Evolutionary conservation across 2,888 invertebrate species (phyloP).

Genomic region (Autographa pulchrina): DNA sequence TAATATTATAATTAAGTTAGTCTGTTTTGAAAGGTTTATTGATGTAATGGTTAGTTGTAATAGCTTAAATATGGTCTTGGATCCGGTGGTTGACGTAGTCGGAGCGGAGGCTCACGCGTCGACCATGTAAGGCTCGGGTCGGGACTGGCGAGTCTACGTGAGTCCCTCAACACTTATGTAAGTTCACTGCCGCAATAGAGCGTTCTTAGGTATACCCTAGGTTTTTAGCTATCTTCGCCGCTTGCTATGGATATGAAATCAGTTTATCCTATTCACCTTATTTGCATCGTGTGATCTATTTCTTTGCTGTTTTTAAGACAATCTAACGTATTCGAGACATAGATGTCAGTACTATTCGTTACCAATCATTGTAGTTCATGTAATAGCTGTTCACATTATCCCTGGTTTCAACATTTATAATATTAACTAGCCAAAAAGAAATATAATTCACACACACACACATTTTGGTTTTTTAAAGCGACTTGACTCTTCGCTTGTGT

Average conservation of each 20-base stretch:
- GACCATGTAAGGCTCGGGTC: not conserved
- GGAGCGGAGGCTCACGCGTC: not conserved
- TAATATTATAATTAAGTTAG: slow-evolving; percentile 7
- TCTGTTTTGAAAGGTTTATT: not conserved
- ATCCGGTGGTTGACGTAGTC: not conserved
- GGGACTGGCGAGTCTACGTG: not conserved
- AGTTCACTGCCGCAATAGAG: not conserved
- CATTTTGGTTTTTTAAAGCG: not conserved
- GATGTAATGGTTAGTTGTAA: not conserved
- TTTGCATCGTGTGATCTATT: too few relatives aligned
- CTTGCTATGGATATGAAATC: too few relatives aligned
- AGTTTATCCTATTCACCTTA: too few relatives aligned
- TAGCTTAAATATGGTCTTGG: not conserved
- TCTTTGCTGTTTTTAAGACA: too few relatives aligned
- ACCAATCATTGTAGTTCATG: not conserved
- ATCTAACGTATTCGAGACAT: too few relatives aligned
- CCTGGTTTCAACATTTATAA: too few relatives aligned
- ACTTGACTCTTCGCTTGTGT: too few relatives aligned
- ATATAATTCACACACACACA: too few relatives aligned
- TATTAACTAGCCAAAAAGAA: too few relatives aligned
- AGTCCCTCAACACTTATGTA: not conserved
- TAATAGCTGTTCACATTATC: too few relatives aligned
- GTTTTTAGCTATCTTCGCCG: too few relatives aligned
- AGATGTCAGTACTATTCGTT: not conserved
- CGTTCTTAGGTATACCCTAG: too few relatives aligned